Base-by-base conservation (phyloP, 2,113 vertebrate species). In the Corythaeola cristata region DNA sequence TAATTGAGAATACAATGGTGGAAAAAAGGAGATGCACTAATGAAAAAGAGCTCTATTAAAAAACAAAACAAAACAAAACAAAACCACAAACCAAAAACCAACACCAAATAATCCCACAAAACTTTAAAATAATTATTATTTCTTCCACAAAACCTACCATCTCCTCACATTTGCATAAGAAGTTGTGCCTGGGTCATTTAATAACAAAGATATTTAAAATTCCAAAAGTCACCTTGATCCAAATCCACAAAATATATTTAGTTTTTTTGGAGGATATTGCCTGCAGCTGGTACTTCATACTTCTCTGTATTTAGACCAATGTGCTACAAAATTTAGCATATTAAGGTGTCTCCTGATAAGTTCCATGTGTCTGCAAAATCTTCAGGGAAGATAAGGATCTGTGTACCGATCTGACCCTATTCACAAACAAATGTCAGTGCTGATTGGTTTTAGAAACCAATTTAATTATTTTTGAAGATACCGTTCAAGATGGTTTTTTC, bases 221-320 rank as follows among this genome's bases (percentile, higher is more conserved):
- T 83, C 11, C 62, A 95, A 47, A 3, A 88, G 15, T 33, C 27
- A 47, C 4, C 49, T 79, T 49, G 49, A 88, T 33, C 35, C 12
- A 60, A 76, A 82, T 9, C 15, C 33, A 72, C 11, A 88, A 45
- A 37, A 15, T 20, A 27, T 26, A 37, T 24, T 49, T 32, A 59
- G 12, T 44, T 3, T 18, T 76, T 82, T 73, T 62, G 33, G 23
- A 49, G 32, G 27, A 78, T 49, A 26, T 3, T 5, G 1, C 60
- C 15, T 32, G 35, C 9, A 67, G 24, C 9, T 60, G 17, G 15
- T 47, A 47, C 18, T 72, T 68, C 45, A n/a, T 53, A 20, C 3
- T 37, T 66, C 7, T 77, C 27, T 19, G 15, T 30, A 78, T 41
- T 49, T 45, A 13, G 47, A 52, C 8, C 0, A 0, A 67, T 6